phyloP scores from a whole-genome alignment of 2,113 vertebrate species.

The Pygoscelis adeliae region DNA sequence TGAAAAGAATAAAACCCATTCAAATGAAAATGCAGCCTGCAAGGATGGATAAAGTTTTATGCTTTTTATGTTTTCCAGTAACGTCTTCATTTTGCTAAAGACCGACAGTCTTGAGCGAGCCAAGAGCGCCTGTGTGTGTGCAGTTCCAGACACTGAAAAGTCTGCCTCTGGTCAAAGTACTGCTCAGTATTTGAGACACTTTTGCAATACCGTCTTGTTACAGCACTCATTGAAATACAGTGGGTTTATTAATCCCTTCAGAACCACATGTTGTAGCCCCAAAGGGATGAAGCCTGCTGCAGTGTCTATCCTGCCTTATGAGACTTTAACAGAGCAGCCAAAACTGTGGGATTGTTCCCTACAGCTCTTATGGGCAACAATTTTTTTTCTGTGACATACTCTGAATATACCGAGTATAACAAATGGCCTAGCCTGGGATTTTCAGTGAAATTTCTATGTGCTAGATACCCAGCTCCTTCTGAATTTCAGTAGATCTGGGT shows the following conservation, averaged over 20 bases:
- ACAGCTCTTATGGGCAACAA: not conserved
- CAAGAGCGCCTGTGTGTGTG: not conserved
- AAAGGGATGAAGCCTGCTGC: not conserved
- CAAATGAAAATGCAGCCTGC: constrained; percentile 70
- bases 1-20: constrained; percentile 59
- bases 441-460: not conserved
- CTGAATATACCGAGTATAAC: not conserved
- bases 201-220: not conserved
- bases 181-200: not conserved
- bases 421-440: not conserved
- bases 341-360: not conserved
- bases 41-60: constrained; percentile 5
- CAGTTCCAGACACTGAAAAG: not conserved
- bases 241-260: constrained; percentile 20
- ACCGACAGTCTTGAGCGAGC: accelerated
- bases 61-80: not conserved
- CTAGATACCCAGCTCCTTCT: not conserved
- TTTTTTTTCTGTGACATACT: not conserved
- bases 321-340: not conserved
- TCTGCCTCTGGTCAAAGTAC: not conserved
- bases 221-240: not conserved
- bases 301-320: not conserved
- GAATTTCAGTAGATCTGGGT: not conserved
- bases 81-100: constrained; percentile 3
- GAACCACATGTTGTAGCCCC: not conserved